phyloP scores from a whole-genome alignment of 1,140 invertebrate species.

The Metaphire vulgaris region DNA sequence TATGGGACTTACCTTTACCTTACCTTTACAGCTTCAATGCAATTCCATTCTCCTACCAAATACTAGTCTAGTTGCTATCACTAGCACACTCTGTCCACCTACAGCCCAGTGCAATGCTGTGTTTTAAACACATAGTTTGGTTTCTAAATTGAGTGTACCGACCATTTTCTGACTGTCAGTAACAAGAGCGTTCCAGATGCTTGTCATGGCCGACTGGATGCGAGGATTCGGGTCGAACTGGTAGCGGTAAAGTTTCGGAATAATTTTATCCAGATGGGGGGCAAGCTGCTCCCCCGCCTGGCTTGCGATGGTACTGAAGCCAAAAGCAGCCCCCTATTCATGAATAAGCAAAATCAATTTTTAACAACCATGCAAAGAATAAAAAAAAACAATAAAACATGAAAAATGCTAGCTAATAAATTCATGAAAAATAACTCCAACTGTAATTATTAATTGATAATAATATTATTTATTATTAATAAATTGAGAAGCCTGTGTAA shows the following conservation, averaged over 20 bases:
- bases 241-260: conserved; percentile 77
- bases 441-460: no score
- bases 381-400: no score
- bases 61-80: no score
- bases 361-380: background rate
- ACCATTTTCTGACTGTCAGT: conserved; percentile 76
- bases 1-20: no score
- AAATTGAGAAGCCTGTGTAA: no score
- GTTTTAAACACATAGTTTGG: no score
- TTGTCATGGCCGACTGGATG: conserved; percentile 81
- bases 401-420: background rate
- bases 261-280: conserved; percentile 71
- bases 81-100: no score
- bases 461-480: no score
- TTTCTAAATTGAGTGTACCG: conserved; percentile 44
- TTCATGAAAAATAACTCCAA: conserved; percentile 7
- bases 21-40: no score
- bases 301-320: conserved; percentile 73
- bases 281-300: conserved; percentile 74
- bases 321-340: conserved; percentile 75
- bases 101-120: no score
- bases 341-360: conserved; percentile 22
- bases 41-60: no score
- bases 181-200: conserved; percentile 83
- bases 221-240: conserved; percentile 81